Base-by-base conservation (phyloP, 2,113 vertebrate species). In the Chrysemys picta region DNA sequence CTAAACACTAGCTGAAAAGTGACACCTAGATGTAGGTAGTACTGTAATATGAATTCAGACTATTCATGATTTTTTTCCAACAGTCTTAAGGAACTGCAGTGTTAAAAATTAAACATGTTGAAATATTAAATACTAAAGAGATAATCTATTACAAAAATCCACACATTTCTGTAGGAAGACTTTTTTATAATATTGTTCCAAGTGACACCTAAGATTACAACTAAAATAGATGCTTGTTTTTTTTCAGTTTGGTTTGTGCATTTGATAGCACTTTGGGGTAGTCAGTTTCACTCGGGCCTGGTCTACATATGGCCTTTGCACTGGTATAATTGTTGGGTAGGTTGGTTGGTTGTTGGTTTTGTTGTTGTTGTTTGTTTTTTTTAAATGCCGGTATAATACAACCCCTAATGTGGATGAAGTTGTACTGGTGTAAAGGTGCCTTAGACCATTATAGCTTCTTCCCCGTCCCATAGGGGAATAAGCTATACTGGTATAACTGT, bases 191-290 rank as follows among this genome's bases (percentile, higher is more conserved):
- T 59, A 5, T 82, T 62, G 5, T 81, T 54, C 65, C 5, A 80
- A 3, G 5, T 38, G 25, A 2, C 87, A 89, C 82, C 47, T 88
- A 47, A 88, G 19, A 10, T 82, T 29, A 59, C 65, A 72, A 38
- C 8, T 72, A 38, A 72, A 72, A 72, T 38, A 72, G n/a, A 22
- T 62, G 9, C 69, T 72, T n/a, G 10, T 4, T 90, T 19, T 6
- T 0, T 0, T 21, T 57, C 10, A 11, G 13, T 50, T 50, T 50
- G 22, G 59, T 5, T 53, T 17, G 5, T 83, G 35, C n/a, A 17
- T 52, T 9, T 89, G 2, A 10, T 80, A 62, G 31, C 16, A 27
- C 85, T 96, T 88, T 38, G 50, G 27, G 45, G 80, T 22, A 8
- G 3, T 80, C 31, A 27, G 69, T 92, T 88, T 62, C 49, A 54